Conservation (phyloP, 2,797 vertebrate genomes). For the Eospalax fontanierii region DNA sequence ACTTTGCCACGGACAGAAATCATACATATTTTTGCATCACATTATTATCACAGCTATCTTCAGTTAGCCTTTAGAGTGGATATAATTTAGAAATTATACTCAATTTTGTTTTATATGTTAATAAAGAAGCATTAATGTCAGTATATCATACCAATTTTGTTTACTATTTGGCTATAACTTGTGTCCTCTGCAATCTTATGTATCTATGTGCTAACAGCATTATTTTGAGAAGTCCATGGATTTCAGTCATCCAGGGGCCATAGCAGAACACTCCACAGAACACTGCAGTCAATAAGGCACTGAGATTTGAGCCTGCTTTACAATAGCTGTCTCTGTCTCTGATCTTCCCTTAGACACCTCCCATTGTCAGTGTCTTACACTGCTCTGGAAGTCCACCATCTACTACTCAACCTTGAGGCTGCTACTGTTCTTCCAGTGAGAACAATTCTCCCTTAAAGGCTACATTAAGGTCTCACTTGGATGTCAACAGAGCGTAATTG, state of each 20-base stretch:
- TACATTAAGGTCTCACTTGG: not conserved
- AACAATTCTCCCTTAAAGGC: too few species aligned
- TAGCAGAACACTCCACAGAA: not conserved
- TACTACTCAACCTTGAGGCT: not conserved
- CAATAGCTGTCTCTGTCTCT: not conserved
- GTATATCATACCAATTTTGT: conserved; percentile 19
- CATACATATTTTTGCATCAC: conserved; percentile 20
- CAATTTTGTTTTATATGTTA: conserved; percentile 52
- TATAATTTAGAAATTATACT: conserved; percentile 55
- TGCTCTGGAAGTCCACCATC: not conserved
- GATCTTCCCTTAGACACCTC: not conserved
- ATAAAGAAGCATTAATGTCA: conserved; percentile 33
- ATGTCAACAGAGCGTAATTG: not conserved
- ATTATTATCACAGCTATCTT: not conserved
- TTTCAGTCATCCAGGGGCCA: not conserved
- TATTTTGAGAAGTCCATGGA: not conserved
- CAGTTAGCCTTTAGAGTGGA: not conserved
- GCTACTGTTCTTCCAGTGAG: not conserved
- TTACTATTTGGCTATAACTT: conserved; percentile 43
- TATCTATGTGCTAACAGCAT: not conserved
- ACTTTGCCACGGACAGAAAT: conserved; percentile 41
- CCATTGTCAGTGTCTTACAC: not conserved
- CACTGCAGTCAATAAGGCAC: not conserved
- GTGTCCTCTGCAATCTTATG: conserved; percentile 13
- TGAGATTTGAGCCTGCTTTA: not conserved